phyloP scores from a whole-genome alignment of 2,797 vertebrate species.

The Esox masquinongy region DNA sequence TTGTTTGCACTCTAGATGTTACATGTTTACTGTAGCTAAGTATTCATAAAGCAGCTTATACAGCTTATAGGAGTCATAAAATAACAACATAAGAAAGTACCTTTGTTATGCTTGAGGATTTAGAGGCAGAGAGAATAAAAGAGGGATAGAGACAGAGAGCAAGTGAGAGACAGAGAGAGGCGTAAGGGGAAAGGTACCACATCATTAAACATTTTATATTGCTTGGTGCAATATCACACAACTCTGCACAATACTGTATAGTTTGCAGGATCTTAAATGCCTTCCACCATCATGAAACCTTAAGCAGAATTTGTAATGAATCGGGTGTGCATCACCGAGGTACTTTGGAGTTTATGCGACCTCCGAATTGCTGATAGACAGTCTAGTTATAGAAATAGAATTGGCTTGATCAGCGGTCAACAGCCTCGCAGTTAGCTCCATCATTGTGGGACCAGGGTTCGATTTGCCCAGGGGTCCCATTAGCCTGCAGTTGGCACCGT shows the following conservation, averaged over 20 bases:
- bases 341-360: background rate
- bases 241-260: background rate
- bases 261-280: background rate
- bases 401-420: background rate
- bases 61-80: conserved; percentile 39
- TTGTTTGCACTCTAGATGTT: conserved; percentile 62
- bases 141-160: background rate
- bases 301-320: background rate
- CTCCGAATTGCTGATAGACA: background rate
- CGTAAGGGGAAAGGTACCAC: background rate
- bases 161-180: background rate
- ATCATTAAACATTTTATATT: background rate
- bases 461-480: too few species aligned
- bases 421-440: too few species aligned
- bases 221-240: background rate
- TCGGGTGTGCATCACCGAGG: conserved; percentile 33
- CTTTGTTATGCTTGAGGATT: conserved; percentile 16
- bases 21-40: conserved; percentile 62
- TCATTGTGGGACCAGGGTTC: too few species aligned
- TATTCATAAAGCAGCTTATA: conserved; percentile 62
- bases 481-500: too few species aligned
- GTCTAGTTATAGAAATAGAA: background rate
- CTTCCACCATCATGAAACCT: background rate
- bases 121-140: background rate
- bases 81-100: conserved; percentile 33